phyloP scores from a whole-genome alignment of 2,113 vertebrate genomes.

The Electrona antarctica region DNA sequence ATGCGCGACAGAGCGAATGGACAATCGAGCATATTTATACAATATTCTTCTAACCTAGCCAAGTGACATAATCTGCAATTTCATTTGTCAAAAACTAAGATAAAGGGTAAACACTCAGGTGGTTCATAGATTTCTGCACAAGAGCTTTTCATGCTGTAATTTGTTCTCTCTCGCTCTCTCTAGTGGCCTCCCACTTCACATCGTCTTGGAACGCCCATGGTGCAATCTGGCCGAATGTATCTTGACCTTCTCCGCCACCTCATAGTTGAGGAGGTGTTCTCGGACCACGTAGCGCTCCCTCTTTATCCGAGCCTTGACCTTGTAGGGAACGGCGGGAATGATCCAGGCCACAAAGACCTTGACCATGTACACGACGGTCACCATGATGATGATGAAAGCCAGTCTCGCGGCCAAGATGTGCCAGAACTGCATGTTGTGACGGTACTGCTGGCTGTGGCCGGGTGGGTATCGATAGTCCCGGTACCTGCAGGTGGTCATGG shows the following conservation, averaged over 20 bases:
- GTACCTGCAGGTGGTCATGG: constrained; percentile 84
- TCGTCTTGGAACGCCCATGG: no score
- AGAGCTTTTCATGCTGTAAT: no score
- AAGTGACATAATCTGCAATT: no score
- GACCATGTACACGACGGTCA: constrained; percentile 93
- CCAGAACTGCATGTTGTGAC: constrained; percentile 93
- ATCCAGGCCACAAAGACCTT: constrained; percentile 96
- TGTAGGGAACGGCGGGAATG: constrained; percentile 94
- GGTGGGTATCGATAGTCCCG: constrained; percentile 93
- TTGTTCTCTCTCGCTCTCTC: no score
- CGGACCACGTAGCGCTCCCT: constrained; percentile 92
- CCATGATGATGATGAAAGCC: constrained; percentile 97
- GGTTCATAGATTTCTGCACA: no score
- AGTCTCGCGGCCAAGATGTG: constrained; percentile 96
- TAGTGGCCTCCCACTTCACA: no score
- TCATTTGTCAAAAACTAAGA: no score
- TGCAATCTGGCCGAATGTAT: constrained; percentile 57
- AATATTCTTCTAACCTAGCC: no score
- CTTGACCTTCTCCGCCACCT: constrained; percentile 87
- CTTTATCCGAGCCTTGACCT: constrained; percentile 89
- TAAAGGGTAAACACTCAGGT: no score
- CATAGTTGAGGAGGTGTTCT: constrained; percentile 93
- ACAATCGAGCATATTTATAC: no score
- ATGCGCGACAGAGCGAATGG: no score
- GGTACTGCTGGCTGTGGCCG: constrained; percentile 79